Base-by-base conservation (phyloP, 2,888 invertebrate genomes). In the Hydropsyche betteni region DNA sequence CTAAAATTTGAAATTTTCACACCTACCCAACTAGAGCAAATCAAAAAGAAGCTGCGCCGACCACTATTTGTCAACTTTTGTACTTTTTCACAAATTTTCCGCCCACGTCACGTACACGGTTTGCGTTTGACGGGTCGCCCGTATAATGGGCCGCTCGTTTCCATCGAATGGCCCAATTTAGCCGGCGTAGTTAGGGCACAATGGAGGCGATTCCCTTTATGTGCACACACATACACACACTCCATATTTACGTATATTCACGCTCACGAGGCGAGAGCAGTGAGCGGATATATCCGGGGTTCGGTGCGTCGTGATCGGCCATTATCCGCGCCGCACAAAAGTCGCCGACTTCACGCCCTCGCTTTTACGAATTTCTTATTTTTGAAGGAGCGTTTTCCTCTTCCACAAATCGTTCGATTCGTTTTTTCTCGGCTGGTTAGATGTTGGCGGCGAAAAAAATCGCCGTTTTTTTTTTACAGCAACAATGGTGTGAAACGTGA, bases 131-230 rank as follows among this genome's bases (percentile, higher is more conserved):
- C 55, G 55, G 55, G 64, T 44, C 44, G 64, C 6, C 24, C 44
- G 44, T 16, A 16, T 70, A 70, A 70, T 53, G 70, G 70, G 34
- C 34, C 14, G 50, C 70, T 70, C 70, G 70, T 70, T 70, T 70
- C 70, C 70, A 53, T 51, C 52, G 33, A 70, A 70, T 70, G 52
- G 70, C 34, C 52, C 51, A 70, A 70, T 70, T 70, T 70, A 34
- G 70, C 52, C 51, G 53, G 70, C 52, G 51, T 70, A 70, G 33
- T 70, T 70, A 70, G n/a, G 64, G 70, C 70, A 53, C 53, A 70
- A 70, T 53, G 36, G 55, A 51, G 53, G 33, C 70, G 70, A 33
- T 53, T 12, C 53, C 70, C 33, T 51, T 10, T 8, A 6, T 44
- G 44, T 44, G 44, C 1, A 44, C 44, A 44, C 44, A 44, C 44